phyloP scores from a whole-genome alignment of 2,113 vertebrate genomes.

The Trinectes maculatus region DNA sequence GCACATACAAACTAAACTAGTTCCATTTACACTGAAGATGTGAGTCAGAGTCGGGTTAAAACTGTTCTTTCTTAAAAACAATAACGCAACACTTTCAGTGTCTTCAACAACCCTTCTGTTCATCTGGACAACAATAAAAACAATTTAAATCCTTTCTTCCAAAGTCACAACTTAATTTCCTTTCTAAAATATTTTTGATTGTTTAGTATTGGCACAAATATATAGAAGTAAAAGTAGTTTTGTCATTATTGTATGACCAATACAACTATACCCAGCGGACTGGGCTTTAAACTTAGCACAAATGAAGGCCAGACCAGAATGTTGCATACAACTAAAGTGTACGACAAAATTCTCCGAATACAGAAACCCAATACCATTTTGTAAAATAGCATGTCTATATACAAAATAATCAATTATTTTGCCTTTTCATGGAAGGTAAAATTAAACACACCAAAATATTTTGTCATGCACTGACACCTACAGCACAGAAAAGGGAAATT shows the following conservation, averaged over 20 bases:
- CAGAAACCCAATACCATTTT: too few species aligned
- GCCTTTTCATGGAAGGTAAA: too few species aligned
- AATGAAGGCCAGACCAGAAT: neutral
- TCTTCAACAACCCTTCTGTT: neutral
- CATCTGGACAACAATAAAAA: neutral
- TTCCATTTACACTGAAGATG: slow-evolving; percentile 34
- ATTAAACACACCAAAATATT: too few species aligned
- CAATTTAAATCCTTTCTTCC: neutral
- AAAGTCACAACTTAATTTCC: neutral
- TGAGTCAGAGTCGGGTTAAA: slow-evolving; percentile 29
- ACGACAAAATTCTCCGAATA: too few species aligned
- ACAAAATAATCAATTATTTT: too few species aligned
- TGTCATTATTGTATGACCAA: neutral
- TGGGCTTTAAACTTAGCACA: neutral
- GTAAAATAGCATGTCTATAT: too few species aligned
- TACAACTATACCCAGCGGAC: neutral
- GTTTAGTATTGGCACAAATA: too few species aligned
- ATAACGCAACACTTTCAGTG: neutral
- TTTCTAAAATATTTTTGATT: neutral
- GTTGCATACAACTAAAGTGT: too few species aligned
- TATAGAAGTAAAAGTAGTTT: neutral
- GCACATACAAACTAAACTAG: slow-evolving; percentile 25
- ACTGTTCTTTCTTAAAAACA: too few species aligned
- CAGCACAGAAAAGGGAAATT: too few species aligned
- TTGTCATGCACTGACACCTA: too few species aligned